These are phyloP conservation scores for Pteronura brasiliensis DNA, from an alignment of 2,113 vertebrate genomes.

Conservation along the genomic window DNA sequence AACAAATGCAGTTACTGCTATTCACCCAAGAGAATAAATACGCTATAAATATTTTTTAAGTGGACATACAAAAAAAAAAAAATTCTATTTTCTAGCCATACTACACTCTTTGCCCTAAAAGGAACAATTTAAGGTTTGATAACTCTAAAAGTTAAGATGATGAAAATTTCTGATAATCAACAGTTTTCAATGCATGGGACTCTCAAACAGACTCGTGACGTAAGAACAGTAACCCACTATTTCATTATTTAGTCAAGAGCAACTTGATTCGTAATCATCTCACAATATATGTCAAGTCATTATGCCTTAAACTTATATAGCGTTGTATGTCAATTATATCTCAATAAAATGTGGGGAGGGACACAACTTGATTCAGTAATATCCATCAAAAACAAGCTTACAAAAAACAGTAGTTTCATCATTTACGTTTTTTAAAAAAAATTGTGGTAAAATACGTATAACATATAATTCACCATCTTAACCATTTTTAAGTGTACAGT, in stretches of 20 bases:
- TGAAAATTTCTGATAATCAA: neutral
- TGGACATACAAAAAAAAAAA: neutral
- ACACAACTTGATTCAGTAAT: neutral
- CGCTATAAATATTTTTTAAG: neutral
- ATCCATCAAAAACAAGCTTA: neutral
- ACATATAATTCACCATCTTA: neutral
- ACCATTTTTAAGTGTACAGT: neutral
- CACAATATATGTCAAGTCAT: neutral
- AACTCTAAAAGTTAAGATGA: neutral
- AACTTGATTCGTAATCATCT: neutral
- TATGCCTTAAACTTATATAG: neutral
- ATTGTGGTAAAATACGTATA: neutral
- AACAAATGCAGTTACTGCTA: neutral
- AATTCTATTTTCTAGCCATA: conserved; percentile 13
- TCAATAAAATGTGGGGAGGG: neutral
- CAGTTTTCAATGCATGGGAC: neutral
- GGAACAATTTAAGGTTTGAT: neutral
- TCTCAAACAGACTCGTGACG: neutral
- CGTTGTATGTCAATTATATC: neutral
- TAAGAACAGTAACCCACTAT: neutral
- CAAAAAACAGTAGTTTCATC: neutral
- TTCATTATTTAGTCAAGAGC: neutral
- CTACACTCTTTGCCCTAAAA: neutral
- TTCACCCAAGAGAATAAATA: neutral
- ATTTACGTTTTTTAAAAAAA: neutral